Evolutionary conservation across 2,113 vertebrate species (phyloP), one percentile per base, ranked within the genome.

Genomic region (Rhineura floridana): DNA sequence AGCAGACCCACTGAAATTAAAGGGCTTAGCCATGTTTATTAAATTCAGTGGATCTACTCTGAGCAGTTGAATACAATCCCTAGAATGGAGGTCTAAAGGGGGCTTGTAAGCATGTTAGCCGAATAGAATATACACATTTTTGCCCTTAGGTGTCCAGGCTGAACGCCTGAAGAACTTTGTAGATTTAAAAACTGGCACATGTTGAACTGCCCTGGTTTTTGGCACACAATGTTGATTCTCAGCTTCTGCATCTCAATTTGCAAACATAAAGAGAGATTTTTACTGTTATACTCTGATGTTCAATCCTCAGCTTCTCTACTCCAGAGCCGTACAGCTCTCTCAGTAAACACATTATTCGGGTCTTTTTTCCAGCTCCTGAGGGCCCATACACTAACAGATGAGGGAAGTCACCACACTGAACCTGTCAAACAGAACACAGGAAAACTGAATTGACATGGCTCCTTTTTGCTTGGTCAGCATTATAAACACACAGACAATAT

Each of bases 301-400:
- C 99, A 80, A 99, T 99, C 81, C 99, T 97, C 23, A 99, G 96
- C 75, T 99, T 99, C 94, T 99, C 98, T 80, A 99, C 98, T 42
- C 98, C 99, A 1, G 97, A 91, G 50, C 99, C 98, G 52, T 99
- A 99, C 73, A 99, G 96, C 81, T 99, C 99, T 87, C 97, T 96
- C 81, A 99, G 94, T 84, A 99, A 93, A 95, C 99, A 99, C 99
- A 99, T 99, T 91, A 99, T 98, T 91, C 99, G 97, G 1, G 98
- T 99, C 96, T 99, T 99, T 95, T 99, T 99, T 55, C 99, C 99
- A 33, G 98, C 98, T 25, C 99, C 99, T 2, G 99, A 98, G 0
- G 99, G 99, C 33, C 99, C 99, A 89, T 99, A 99, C 23, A 99
- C 98, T 95, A 99, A 92, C 3, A 99, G 90, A 92, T 99, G 99